These are phyloP conservation scores for Calliscelio sp. DNA, from an alignment of 2,888 invertebrate species.

Conservation along the genomic window DNA sequence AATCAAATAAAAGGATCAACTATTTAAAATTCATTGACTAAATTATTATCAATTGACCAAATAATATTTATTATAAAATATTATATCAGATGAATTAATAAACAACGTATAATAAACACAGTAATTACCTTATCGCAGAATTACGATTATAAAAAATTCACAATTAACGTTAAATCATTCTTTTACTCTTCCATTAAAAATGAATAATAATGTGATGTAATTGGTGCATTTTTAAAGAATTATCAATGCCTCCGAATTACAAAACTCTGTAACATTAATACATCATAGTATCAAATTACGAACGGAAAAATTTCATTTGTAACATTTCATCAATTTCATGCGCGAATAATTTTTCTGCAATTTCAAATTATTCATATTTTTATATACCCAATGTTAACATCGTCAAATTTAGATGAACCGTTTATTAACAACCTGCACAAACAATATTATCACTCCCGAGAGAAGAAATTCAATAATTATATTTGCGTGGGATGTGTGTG, in stretches of 20 bases:
- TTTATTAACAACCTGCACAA: constrained; percentile 24
- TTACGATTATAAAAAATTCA: too few relatives aligned
- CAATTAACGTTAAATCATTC: not conserved
- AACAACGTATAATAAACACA: too few relatives aligned
- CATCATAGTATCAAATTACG: not conserved
- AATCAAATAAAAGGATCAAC: too few relatives aligned
- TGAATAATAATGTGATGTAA: not conserved
- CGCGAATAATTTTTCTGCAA: not conserved
- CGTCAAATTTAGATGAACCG: constrained; percentile 7
- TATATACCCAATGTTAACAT: constrained; percentile 3
- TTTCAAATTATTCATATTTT: too few relatives aligned
- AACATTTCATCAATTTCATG: not conserved
- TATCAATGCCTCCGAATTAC: not conserved
- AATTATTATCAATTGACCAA: too few relatives aligned
- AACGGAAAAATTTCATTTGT: not conserved
- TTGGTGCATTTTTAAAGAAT: not conserved
- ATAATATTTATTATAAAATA: too few relatives aligned
- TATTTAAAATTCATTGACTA: too few relatives aligned
- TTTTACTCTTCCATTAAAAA: not conserved
- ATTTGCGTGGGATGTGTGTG: not conserved
- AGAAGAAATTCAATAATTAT: constrained; percentile 35
- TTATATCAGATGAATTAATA: too few relatives aligned
- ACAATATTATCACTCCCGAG: constrained; percentile 8
- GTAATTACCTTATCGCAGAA: too few relatives aligned
- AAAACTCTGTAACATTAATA: not conserved